phyloP scores from a whole-genome alignment of 2,113 vertebrate species.

The Tinamus guttatus region DNA sequence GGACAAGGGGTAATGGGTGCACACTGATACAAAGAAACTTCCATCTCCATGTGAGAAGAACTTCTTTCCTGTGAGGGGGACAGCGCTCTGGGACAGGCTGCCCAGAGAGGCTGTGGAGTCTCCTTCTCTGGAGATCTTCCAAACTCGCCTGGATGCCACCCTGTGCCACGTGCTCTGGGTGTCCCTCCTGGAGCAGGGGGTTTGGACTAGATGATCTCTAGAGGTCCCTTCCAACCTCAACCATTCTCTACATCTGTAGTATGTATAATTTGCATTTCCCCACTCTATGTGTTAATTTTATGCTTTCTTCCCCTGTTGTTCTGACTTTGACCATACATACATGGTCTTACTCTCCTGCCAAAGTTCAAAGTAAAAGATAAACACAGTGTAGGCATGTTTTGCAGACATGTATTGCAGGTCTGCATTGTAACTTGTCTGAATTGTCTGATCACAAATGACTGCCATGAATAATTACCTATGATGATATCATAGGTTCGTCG shows the following conservation, averaged over 20 bases:
- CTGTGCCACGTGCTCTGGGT: too few species aligned
- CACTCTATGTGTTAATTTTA: not conserved
- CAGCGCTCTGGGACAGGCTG: too few species aligned
- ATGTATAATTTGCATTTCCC: not conserved
- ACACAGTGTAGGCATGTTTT: not conserved
- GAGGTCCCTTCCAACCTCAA: too few species aligned
- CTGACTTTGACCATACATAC: not conserved
- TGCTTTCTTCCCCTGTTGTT: not conserved
- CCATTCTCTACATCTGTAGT: not conserved
- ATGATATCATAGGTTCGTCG: conserved; percentile 52
- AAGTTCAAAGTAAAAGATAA: conserved; percentile 6
- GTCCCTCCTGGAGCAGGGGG: too few species aligned
- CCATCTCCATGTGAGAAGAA: too few species aligned
- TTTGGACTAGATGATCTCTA: too few species aligned
- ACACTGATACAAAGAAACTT: too few species aligned
- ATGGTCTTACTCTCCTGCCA: not conserved
- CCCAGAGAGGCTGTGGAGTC: too few species aligned
- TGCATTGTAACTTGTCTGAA: conserved; percentile 1
- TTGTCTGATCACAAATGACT: conserved; percentile 19
- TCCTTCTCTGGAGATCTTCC: too few species aligned
- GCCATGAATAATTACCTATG: conserved; percentile 42
- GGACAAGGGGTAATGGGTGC: too few species aligned
- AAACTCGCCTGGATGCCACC: too few species aligned
- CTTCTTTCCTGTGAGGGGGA: too few species aligned
- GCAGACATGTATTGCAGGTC: not conserved